A percentile compares a stretch with the other conserved stretches of the same genome.
phyloP scores from a whole-genome alignment of 2,888 invertebrate genomes.

The Pogonocherus hispidulus region DNA sequence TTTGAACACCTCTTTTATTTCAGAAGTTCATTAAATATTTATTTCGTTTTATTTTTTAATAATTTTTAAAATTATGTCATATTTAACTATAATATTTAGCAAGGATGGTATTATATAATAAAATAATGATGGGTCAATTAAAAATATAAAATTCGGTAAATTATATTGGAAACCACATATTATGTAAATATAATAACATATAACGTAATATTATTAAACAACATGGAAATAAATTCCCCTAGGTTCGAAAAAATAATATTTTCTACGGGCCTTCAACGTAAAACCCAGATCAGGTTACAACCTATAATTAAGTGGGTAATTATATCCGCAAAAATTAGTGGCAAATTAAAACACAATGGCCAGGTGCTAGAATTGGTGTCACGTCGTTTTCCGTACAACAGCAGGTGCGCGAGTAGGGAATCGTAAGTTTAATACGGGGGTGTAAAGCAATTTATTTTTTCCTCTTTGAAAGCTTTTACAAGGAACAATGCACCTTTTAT shows the following conservation, averaged over 20 bases:
- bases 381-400: not conserved
- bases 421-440: constrained; percentile 2
- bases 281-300: constrained; percentile 12
- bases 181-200: not conserved
- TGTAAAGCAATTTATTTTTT: not conserved
- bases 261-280: not conserved
- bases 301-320: constrained; percentile 10
- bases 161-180: not conserved
- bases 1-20: too few species aligned
- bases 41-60: too few species aligned
- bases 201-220: not conserved
- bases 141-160: not conserved
- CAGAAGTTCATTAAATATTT: too few species aligned
- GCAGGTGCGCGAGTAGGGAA: not conserved
- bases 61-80: too few species aligned
- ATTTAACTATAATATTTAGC: too few species aligned
- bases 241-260: not conserved
- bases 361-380: constrained; percentile 15
- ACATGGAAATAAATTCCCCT: not conserved
- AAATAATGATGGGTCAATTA: too few species aligned
- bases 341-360: constrained; percentile 20
- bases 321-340: constrained; percentile 13
- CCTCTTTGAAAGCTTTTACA: not conserved
- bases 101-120: too few species aligned
- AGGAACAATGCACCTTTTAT: not conserved